Base-by-base conservation (phyloP, 2,113 vertebrate genomes). In the Pandion haliaetus region DNA sequence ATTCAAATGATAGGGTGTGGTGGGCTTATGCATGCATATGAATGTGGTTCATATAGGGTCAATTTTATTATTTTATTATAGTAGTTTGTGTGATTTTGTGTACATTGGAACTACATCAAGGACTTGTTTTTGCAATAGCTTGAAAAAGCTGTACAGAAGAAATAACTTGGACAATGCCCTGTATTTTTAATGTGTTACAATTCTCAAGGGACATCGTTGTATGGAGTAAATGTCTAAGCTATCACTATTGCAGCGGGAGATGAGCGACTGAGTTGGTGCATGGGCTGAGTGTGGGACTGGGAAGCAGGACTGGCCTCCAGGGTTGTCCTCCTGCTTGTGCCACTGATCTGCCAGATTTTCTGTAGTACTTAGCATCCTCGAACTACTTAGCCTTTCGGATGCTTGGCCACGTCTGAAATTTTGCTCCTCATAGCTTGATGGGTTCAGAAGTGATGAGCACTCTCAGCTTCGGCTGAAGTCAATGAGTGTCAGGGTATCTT, bases 11-110 rank as follows among this genome's bases (percentile, higher is more conserved):
- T 6, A 61, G 38, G 12, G 8, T 71, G 26, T 20, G 4, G 5
- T 19, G 45, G 36, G 40, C 19, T 70, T 72, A n/a, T 89, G 63
- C 81, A 49, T 73, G 31, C 2, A 59, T 36, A 36, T 20, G 54
- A 38, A 54, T 0, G 0, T 49, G 4, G 3, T 70, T 78, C 10
- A n/a, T 25, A 38, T 0, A 40, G 31, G 9, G 47, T 31, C 38
- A 7, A 3, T 25, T 26, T 58, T 17, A 29, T 54, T 52, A 71
- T 71, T 89, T 66, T 71, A 42, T 76, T 82, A 61, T 10, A 57
- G 54, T 19, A 38, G 11, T 38, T 55, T 47, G 6, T 89, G 57
- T 73, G 49, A n/a, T 54, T 83, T 88, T 81, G 10, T 50, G 34
- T 40, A 74, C 17, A 45, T 31, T 49, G 42, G 62, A 95, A 73